Evolutionary conservation across 2,888 invertebrate genomes (phyloP).

Genomic region (Pandemis corylana): DNA sequence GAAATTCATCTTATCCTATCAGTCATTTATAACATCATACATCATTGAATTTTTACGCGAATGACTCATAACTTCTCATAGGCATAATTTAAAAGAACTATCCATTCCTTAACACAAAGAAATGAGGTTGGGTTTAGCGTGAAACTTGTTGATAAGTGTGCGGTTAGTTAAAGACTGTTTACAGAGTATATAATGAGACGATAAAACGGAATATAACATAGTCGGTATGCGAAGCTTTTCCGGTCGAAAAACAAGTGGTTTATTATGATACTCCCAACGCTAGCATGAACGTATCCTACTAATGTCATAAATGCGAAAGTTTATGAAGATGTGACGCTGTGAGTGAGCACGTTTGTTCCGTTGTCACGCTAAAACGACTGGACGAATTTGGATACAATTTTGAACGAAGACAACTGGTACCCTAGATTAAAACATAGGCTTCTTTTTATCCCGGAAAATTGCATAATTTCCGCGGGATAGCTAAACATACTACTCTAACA

Average conservation of each 20-base stretch:
- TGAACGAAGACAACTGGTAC: no score
- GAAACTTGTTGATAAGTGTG: neutral
- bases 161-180: constrained; percentile 46
- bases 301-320: no score
- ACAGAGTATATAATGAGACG: constrained; percentile 54
- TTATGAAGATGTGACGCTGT: no score
- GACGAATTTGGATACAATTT: no score
- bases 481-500: no score
- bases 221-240: constrained; percentile 63
- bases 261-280: constrained; percentile 5
- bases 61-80: constrained; percentile 15
- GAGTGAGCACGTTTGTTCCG: no score
- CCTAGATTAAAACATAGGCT: no score
- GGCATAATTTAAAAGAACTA: neutral
- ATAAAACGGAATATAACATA: constrained; percentile 54
- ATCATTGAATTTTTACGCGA: constrained; percentile 11
- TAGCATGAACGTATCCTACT: neutral
- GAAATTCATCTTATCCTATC: constrained; percentile 6
- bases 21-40: constrained; percentile 8
- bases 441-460: no score
- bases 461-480: no score
- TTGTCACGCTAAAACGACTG: no score
- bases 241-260: constrained; percentile 53
- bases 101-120: constrained; percentile 2
- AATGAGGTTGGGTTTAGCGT: neutral